Percentiles rank a stretch among this genome's conserved stretches.
phyloP scores from a whole-genome alignment of 2,113 vertebrate species.

The Cynocephalus volans region DNA sequence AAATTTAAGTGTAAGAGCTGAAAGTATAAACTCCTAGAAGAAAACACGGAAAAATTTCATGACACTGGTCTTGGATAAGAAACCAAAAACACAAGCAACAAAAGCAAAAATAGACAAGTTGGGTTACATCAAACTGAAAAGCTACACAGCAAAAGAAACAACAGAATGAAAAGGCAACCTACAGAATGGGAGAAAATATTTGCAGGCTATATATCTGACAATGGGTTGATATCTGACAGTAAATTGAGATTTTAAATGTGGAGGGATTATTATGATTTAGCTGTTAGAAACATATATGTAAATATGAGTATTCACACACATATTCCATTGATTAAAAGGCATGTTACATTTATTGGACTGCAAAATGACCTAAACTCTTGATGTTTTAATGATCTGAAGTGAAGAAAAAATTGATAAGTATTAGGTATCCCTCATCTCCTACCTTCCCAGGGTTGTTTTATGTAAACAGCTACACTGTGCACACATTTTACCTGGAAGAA shows the following conservation, averaged over 20 bases:
- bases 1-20: neutral
- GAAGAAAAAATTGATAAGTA: too few species aligned
- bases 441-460: neutral
- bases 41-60: neutral
- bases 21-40: neutral
- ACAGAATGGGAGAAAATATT: neutral
- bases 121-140: neutral
- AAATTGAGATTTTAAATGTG: neutral
- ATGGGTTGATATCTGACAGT: neutral
- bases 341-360: neutral
- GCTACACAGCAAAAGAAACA: neutral
- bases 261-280: neutral
- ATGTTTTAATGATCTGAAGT: too few species aligned
- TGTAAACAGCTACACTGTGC: neutral
- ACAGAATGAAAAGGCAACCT: neutral
- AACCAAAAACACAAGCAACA: neutral
- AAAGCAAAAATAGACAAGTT: neutral
- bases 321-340: neutral
- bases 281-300: neutral
- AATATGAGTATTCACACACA: neutral
- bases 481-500: neutral
- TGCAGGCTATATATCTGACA: neutral
- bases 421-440: too few species aligned
- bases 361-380: neutral
- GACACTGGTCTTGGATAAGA: neutral